Percentiles rank a stretch among this genome's conserved stretches.
phyloP scores from a whole-genome alignment of 2,888 invertebrate genomes.

The Pemphredon lugubris region DNA sequence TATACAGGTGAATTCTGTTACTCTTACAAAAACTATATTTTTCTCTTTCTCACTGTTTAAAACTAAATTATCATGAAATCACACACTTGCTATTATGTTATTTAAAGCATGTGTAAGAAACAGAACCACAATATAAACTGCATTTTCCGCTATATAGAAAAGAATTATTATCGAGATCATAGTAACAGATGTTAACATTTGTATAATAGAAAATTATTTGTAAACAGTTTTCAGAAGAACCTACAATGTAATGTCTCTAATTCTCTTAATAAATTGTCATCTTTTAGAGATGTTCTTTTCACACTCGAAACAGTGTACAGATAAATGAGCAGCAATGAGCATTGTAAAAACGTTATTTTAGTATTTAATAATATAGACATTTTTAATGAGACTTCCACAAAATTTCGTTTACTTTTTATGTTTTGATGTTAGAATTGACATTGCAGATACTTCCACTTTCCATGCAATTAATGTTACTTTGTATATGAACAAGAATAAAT shows the following conservation, averaged over 20 bases:
- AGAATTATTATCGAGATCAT: constrained; percentile 21
- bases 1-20: constrained; percentile 6
- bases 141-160: constrained; percentile 30
- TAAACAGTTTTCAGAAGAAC: constrained; percentile 38
- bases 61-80: constrained; percentile 15
- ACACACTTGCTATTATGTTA: constrained; percentile 34
- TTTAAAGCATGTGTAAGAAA: constrained; percentile 17
- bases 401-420: constrained; percentile 22
- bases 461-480: constrained; percentile 49
- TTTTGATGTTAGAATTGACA: constrained; percentile 28
- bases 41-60: too few species aligned
- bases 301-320: constrained; percentile 41
- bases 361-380: constrained; percentile 33
- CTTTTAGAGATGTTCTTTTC: constrained; percentile 42
- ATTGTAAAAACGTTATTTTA: constrained; percentile 29
- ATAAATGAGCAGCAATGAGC: constrained; percentile 26
- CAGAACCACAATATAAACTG: constrained; percentile 2
- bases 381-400: constrained; percentile 17
- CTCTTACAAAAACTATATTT: too few species aligned
- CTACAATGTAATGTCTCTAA: constrained; percentile 42
- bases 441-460: constrained; percentile 31
- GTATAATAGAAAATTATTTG: constrained; percentile 26
- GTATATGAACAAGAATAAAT: constrained; percentile 59
- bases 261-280: constrained; percentile 43
- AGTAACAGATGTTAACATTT: constrained; percentile 25